phyloP scores from a whole-genome alignment of 2,888 invertebrate genomes.

The Dasysyrphus tricinctus region DNA sequence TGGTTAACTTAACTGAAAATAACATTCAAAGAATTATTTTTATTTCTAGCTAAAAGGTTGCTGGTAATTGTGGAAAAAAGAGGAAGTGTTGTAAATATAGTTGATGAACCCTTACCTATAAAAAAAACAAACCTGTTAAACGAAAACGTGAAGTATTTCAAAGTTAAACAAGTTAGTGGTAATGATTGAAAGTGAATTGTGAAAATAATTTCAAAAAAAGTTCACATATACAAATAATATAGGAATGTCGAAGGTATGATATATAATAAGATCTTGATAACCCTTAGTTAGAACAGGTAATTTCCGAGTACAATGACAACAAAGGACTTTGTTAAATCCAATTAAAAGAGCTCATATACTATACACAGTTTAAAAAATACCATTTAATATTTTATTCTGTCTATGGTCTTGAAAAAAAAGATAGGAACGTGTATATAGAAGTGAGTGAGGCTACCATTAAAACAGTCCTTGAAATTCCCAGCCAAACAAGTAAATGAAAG shows the following conservation, averaged over 20 bases:
- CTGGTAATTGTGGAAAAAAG: constrained; percentile 29
- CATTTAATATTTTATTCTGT: not conserved
- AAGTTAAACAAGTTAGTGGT: constrained; percentile 37
- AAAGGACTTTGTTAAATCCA: constrained; percentile 11
- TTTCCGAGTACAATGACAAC: constrained; percentile 19
- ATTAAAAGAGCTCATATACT: not conserved
- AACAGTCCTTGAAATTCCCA: constrained; percentile 2
- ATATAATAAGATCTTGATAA: not conserved
- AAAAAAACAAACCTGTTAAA: constrained; percentile 6
- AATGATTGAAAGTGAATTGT: constrained; percentile 58
- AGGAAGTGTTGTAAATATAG: constrained; percentile 51
- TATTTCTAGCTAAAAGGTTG: constrained; percentile 58
- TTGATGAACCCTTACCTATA: constrained; percentile 7
- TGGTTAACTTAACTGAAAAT: constrained; percentile 57
- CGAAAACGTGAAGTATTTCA: constrained; percentile 2
- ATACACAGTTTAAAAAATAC: not conserved
- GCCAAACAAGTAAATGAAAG: constrained; percentile 1
- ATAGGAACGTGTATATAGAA: too few species aligned
- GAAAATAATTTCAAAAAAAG: constrained; percentile 49
- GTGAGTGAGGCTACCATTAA: not conserved
- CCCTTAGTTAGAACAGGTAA: constrained; percentile 1
- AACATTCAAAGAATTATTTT: constrained; percentile 58
- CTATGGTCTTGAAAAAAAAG: not conserved
- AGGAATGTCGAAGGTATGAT: constrained; percentile 71
- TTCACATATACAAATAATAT: constrained; percentile 55